These are phyloP conservation scores for Pterocles gutturalis DNA, from an alignment of 2,113 vertebrate species.

Conservation along the genomic window DNA sequence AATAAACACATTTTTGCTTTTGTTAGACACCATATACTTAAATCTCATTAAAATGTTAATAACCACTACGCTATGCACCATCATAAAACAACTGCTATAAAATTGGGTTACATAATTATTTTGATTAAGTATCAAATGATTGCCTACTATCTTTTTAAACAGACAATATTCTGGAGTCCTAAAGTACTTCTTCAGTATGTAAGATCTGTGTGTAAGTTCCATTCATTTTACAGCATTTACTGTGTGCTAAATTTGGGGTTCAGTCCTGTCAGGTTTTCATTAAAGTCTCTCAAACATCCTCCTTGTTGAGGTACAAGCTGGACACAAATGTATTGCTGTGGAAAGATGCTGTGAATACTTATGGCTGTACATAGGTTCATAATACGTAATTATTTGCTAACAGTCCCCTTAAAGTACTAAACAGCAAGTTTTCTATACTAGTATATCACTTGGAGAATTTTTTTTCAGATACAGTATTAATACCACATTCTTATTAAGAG, in stretches of 20 bases:
- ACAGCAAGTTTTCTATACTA: background rate
- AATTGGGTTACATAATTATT: background rate
- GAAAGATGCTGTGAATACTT: background rate
- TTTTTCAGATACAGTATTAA: background rate
- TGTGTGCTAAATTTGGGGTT: background rate
- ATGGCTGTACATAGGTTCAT: background rate
- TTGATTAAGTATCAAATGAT: background rate
- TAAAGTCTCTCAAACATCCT: background rate
- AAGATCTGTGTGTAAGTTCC: background rate
- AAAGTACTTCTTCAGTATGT: background rate
- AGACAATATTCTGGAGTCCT: background rate
- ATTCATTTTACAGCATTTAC: background rate
- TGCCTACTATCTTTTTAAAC: background rate
- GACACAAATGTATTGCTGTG: background rate
- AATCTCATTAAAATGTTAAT: background rate
- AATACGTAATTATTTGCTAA: background rate
- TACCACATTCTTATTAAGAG: background rate
- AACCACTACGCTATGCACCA: background rate
- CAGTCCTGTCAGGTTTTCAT: background rate
- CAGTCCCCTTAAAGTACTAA: background rate
- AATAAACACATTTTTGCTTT: background rate
- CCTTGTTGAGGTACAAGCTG: background rate
- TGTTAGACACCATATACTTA: background rate
- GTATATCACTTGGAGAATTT: background rate
- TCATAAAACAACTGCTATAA: background rate